Base-by-base conservation (phyloP, 1,140 invertebrate genomes). In the Stenopsyche tienmushanensis region DNA sequence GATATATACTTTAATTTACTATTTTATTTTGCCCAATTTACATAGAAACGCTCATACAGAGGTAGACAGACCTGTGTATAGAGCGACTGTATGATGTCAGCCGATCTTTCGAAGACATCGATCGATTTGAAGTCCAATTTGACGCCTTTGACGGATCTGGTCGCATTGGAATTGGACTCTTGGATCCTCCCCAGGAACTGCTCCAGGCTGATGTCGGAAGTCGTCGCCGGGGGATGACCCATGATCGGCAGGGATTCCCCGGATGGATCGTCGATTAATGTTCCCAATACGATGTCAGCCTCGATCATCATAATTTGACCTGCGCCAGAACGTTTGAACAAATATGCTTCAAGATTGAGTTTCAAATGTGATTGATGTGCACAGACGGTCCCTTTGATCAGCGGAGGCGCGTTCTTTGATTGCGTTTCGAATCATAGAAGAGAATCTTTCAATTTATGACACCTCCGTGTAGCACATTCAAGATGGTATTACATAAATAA, bases 91-190 rank as follows among this genome's bases (percentile, higher is more conserved):
- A 92, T 69, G 57, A 87, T 80, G 2, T 79, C 73, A 13, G 87
- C 77, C 23, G 88, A 86, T 10, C 80, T 80, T 55, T 88, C 83
- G 66, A 94, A 90, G 8, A 89, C 90, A 57, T 91, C 88, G 20
- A 88, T 88, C 0, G 83, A 84, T 75, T 96, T 96, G 71, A 97
- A 95, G 74, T 96, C 92, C 1, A 97, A 78, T 75, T 96, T 96
- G 1, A 95, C 85, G 0, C 93, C 93, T 69, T 71, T 74, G 64
- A 63, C 65, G n/a, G 70, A 73, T 49, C 50, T 59, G 59, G 68
- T 62, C 0, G 45, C 53, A 9, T 72, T 72, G 1, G n/a, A 59
- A 72, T 86, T 82, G 65, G 78, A 80, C 2, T 78, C 75, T 1
- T 82, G 73, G 5, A 90, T 84, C 15, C 77, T 76, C 7, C 77